These are phyloP conservation scores for Melanaphis sacchari DNA, from an alignment of 1,140 invertebrate species.

Conservation along the genomic window DNA sequence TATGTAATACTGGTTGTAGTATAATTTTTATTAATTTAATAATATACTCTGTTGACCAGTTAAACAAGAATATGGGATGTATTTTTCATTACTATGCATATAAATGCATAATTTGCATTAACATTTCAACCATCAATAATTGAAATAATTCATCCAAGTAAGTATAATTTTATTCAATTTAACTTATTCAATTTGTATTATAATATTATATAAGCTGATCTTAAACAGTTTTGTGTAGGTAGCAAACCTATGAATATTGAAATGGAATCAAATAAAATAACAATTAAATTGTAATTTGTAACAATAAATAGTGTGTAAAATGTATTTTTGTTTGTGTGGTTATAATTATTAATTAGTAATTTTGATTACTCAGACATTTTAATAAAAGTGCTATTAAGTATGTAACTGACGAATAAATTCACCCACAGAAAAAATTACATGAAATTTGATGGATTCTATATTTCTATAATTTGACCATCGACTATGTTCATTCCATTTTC, in stretches of 20 bases:
- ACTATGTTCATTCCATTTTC: not conserved
- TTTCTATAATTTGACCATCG: not conserved
- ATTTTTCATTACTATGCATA: not conserved
- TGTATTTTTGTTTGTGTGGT: not conserved
- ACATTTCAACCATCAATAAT: not conserved
- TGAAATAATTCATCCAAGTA: not conserved
- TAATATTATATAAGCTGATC: not conserved
- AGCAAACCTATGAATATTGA: not conserved
- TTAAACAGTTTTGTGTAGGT: not conserved
- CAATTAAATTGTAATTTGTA: not conserved
- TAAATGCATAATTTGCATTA: slow-evolving; percentile 1
- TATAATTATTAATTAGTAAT: not conserved
- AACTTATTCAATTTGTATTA: not conserved
- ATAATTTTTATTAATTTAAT: slow-evolving; percentile 9
- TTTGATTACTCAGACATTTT: too few relatives aligned
- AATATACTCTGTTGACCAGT: not conserved
- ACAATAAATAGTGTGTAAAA: not conserved
- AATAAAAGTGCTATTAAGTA: not conserved
- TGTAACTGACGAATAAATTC: not conserved
- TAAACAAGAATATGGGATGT: not conserved
- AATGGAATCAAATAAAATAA: not conserved
- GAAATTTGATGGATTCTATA: too few relatives aligned
- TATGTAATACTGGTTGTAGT: not conserved
- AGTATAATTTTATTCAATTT: not conserved
- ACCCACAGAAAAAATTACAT: not conserved